Evolutionary conservation across 2,797 vertebrate species (phyloP).

Genomic region (Gymnocypris eckloni): DNA sequence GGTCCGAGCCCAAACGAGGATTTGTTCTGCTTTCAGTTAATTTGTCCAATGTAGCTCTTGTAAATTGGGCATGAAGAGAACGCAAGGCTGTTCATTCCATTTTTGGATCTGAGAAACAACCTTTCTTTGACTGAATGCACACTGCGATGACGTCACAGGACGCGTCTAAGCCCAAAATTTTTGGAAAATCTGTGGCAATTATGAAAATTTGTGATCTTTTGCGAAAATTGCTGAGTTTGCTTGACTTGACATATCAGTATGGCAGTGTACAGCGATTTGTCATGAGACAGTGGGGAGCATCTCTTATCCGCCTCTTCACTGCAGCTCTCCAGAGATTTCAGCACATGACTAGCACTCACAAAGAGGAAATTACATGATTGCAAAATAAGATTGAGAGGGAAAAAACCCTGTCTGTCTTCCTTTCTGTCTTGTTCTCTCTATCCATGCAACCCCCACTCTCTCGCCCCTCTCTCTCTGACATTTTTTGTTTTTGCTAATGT

Average conservation of each 20-base stretch:
- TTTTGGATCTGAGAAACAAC: no score
- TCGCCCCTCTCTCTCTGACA: conserved; percentile 62
- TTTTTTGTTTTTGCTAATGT: conserved; percentile 33
- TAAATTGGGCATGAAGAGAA: no score
- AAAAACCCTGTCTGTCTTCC: conserved; percentile 47
- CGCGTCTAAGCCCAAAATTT: no score
- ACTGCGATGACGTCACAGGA: no score
- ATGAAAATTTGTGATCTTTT: no score
- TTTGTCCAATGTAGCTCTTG: no score
- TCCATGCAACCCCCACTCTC: conserved; percentile 26
- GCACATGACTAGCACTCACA: conserved; percentile 31
- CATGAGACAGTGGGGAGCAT: conserved; percentile 18
- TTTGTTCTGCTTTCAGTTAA: no score
- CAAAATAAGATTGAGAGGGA: conserved; percentile 61
- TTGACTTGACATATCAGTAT: background rate
- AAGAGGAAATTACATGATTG: conserved; percentile 66
- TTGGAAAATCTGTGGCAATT: no score
- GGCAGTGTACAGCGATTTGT: background rate
- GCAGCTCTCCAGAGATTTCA: conserved; percentile 56
- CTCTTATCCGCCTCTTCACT: conserved; percentile 10
- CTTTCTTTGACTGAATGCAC: no score
- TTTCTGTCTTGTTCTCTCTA: conserved; percentile 70
- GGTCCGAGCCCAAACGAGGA: no score
- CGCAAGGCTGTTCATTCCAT: no score
- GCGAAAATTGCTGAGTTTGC: no score